A percentile compares a stretch with the other conserved stretches of the same genome.
Evolutionary conservation across 1,140 invertebrate species (phyloP).

Genomic region (Pectinophora gossypiella): DNA sequence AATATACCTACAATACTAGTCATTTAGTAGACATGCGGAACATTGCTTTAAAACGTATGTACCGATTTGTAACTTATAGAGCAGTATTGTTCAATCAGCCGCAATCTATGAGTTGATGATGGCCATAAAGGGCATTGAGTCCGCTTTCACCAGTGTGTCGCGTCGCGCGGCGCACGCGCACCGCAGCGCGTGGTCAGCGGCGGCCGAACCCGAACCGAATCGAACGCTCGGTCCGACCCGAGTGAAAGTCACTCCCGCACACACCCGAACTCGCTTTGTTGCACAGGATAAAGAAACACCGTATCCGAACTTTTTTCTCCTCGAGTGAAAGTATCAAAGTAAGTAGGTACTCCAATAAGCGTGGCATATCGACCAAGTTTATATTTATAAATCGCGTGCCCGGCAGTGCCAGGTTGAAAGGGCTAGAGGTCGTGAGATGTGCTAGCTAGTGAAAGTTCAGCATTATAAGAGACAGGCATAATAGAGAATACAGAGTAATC

Average conservation of each 20-base stretch:
- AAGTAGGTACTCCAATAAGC: too few species aligned
- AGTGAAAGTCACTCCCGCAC: not conserved
- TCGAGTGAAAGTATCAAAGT: not conserved
- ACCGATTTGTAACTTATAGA: too few species aligned
- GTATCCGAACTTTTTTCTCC: not conserved
- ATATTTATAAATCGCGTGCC: too few species aligned
- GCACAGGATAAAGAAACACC: not conserved
- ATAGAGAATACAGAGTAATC: too few species aligned
- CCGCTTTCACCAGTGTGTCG: not conserved
- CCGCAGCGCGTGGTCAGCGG: not conserved
- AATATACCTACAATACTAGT: too few species aligned
- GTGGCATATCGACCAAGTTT: too few species aligned
- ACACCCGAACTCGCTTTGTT: not conserved
- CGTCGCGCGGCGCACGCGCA: not conserved
- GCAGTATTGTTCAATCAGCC: too few species aligned
- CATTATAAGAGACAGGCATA: too few species aligned
- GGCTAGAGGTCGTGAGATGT: not conserved
- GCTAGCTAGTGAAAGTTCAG: not conserved
- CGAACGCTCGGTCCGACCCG: not conserved
- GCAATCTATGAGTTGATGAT: not conserved
- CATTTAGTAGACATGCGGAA: too few species aligned
- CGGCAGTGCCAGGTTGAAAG: not conserved
- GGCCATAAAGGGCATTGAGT: not conserved
- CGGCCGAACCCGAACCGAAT: not conserved
- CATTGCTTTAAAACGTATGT: too few species aligned